phyloP scores from a whole-genome alignment of 30 jellyfish, hydroid and myxozoan species.

The Cassiopea andromeda region DNA sequence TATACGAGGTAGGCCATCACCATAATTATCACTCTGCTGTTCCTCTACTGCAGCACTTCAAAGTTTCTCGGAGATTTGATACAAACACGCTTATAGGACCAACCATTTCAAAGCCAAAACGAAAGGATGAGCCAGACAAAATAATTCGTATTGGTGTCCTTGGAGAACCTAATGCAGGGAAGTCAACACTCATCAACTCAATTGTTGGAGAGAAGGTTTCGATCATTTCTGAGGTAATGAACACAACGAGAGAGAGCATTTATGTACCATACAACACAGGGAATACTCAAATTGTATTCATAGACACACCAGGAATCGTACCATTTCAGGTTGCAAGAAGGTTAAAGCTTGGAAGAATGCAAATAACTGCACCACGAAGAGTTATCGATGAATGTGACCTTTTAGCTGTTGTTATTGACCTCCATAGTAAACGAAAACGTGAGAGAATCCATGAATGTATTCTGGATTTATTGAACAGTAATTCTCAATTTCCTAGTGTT shows the following conservation, averaged over 20 bases:
- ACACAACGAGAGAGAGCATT: slow-evolving; percentile 87
- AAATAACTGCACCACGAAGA: slow-evolving; percentile 81
- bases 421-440: slow-evolving; percentile 65
- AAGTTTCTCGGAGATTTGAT: background rate
- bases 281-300: slow-evolving; percentile 76
- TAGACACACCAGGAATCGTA: slow-evolving; percentile 97
- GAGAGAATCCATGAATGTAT: slow-evolving; percentile 78
- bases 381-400: slow-evolving; percentile 76
- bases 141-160: slow-evolving; percentile 74
- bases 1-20: background rate
- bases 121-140: slow-evolving; percentile 52
- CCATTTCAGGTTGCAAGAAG: slow-evolving; percentile 84
- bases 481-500: slow-evolving; percentile 69
- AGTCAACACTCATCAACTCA: slow-evolving; percentile 84
- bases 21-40: background rate
- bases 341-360: slow-evolving; percentile 83
- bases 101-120: background rate
- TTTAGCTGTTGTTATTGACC: slow-evolving; percentile 85
- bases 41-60: background rate
- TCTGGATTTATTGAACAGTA: slow-evolving; percentile 64
- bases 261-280: slow-evolving; percentile 70
- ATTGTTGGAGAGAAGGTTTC: slow-evolving; percentile 82
- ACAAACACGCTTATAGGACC: slow-evolving; percentile 6
- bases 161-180: slow-evolving; percentile 97
- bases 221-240: slow-evolving; percentile 73